phyloP scores from a whole-genome alignment of 2,113 vertebrate species.

The Stomatorhinus ivindoensis region DNA sequence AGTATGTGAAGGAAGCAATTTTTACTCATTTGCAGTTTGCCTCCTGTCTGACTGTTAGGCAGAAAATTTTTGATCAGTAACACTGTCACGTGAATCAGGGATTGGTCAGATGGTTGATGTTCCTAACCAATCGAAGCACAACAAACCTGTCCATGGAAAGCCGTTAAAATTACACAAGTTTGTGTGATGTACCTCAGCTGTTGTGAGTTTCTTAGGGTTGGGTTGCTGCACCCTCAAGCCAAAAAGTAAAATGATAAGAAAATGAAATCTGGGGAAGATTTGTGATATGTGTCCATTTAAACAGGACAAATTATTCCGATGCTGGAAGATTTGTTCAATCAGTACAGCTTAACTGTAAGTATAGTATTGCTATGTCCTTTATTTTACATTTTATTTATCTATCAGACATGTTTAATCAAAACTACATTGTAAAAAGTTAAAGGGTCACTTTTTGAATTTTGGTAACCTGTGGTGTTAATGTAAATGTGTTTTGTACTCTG shows the following conservation, averaged over 20 bases:
- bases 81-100: not conserved
- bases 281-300: not conserved
- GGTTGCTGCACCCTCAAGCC: not conserved
- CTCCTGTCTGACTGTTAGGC: not conserved
- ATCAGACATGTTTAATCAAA: not conserved
- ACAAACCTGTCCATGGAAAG: not conserved
- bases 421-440: no score
- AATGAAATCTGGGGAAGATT: not conserved
- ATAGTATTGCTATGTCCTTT: not conserved
- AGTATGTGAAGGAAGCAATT: not conserved
- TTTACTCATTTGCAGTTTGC: not conserved
- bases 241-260: not conserved
- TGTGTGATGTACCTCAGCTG: not conserved
- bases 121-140: not conserved
- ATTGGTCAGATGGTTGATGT: not conserved
- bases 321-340: not conserved
- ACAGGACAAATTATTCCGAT: not conserved
- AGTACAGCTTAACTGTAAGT: not conserved
- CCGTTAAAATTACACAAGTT: not conserved
- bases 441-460: no score
- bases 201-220: not conserved
- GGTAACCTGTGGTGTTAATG: no score
- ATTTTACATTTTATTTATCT: not conserved
- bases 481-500: no score
- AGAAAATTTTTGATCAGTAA: not conserved